Conservation (phyloP, 2,113 vertebrate genomes). For the Acanthochromis polyacanthus region DNA sequence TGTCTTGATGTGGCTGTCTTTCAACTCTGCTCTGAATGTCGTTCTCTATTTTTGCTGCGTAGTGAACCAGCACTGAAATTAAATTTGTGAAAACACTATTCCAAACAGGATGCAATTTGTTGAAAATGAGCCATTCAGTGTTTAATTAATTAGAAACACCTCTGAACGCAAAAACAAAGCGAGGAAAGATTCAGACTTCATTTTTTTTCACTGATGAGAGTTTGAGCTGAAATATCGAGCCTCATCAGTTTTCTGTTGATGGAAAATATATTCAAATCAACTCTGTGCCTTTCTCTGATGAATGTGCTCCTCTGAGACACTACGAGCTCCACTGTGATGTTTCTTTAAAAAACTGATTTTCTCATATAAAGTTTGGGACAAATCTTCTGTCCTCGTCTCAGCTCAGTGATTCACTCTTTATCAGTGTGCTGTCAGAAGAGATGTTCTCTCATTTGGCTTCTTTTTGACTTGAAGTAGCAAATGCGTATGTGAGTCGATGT, state of each 20-base stretch:
- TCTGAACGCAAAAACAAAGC: not conserved
- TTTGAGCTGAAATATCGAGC: slow-evolving; percentile 7
- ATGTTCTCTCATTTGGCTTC: slow-evolving; percentile 25
- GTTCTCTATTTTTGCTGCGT: not conserved
- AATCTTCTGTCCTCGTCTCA: slow-evolving; percentile 19
- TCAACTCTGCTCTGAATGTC: too few species aligned
- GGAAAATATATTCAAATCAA: slow-evolving; percentile 39
- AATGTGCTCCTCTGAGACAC: not conserved
- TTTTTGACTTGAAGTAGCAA: slow-evolving; percentile 9
- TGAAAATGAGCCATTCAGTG: not conserved
- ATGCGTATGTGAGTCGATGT: too few species aligned
- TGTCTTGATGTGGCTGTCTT: too few species aligned
- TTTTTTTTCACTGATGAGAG: slow-evolving; percentile 7
- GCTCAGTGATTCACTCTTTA: slow-evolving; percentile 30
- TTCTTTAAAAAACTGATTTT: slow-evolving; percentile 8
- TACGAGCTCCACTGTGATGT: not conserved
- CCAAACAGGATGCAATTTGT: not conserved
- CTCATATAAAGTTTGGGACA: not conserved
- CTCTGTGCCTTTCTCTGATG: not conserved
- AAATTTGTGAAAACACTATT: not conserved
- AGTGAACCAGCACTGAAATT: not conserved
- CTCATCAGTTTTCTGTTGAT: slow-evolving; percentile 40
- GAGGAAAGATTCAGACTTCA: not conserved
- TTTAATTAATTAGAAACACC: slow-evolving; percentile 22
- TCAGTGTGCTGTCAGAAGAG: slow-evolving; percentile 46